phyloP scores from a whole-genome alignment of 1,140 invertebrate species.

The Heliconius hewitsoni region DNA sequence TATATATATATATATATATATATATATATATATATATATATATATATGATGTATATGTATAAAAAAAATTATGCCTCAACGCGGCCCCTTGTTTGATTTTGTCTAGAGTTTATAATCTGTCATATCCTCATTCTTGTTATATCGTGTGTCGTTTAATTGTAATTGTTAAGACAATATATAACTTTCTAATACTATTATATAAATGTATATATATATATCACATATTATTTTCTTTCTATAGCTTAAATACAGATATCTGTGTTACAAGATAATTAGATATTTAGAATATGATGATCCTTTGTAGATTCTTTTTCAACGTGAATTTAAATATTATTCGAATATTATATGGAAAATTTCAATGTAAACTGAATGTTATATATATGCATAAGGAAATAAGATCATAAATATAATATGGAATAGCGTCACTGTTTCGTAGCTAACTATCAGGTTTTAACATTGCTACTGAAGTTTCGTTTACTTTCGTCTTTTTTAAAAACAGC shows the following conservation, averaged over 20 bases:
- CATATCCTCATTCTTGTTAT: slow-evolving; percentile 74
- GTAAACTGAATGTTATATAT: slow-evolving; percentile 72
- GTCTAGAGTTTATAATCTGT: slow-evolving; percentile 54
- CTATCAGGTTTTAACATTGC: slow-evolving; percentile 77
- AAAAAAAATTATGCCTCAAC: slow-evolving; percentile 54
- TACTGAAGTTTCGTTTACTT: slow-evolving; percentile 45
- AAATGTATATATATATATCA: slow-evolving; percentile 27
- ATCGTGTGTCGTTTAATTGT: slow-evolving; percentile 63
- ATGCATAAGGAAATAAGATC: slow-evolving; percentile 76
- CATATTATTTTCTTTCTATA: slow-evolving; percentile 28
- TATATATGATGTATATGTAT: slow-evolving; percentile 40
- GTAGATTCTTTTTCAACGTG: slow-evolving; percentile 37
- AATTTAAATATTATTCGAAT: slow-evolving; percentile 39
- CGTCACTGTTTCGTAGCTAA: slow-evolving; percentile 67
- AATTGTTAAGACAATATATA: slow-evolving; percentile 75
- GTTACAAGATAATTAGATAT: slow-evolving; percentile 30
- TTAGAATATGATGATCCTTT: slow-evolving; percentile 27
- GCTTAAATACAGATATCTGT: slow-evolving; percentile 35
- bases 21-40: slow-evolving; percentile 53
- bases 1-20: no score
- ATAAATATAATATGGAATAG: slow-evolving; percentile 43
- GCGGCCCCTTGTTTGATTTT: slow-evolving; percentile 48
- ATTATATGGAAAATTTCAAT: slow-evolving; percentile 57
- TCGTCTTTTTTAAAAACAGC: slow-evolving; percentile 8
- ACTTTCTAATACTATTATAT: slow-evolving; percentile 48